phyloP scores from a whole-genome alignment of 2,888 invertebrate species.

The Myopa testacea region DNA sequence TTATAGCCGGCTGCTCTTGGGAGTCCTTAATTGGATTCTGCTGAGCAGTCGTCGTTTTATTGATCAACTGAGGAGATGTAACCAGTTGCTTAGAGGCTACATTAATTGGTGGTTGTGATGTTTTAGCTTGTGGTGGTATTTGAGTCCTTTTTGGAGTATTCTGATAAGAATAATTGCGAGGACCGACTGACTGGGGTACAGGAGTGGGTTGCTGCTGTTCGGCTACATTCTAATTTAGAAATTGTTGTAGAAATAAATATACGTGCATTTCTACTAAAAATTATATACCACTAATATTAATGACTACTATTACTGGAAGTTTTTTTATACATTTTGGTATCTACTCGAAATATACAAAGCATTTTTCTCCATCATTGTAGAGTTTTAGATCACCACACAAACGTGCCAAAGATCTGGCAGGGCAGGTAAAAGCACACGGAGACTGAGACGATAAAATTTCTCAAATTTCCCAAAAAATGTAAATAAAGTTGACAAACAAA shows the following conservation, averaged over 20 bases:
- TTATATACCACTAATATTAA: too few relatives aligned
- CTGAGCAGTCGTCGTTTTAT: background rate
- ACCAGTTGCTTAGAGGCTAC: slow-evolving; percentile 3
- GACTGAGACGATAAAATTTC: too few relatives aligned
- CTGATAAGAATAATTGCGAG: slow-evolving; percentile 32
- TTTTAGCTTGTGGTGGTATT: background rate
- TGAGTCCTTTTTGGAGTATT: slow-evolving; percentile 18
- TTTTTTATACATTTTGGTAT: background rate
- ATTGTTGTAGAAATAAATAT: background rate
- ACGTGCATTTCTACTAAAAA: background rate
- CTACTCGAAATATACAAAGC: slow-evolving; percentile 15
- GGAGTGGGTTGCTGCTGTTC: background rate
- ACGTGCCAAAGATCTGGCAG: background rate
- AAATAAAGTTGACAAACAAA: too few relatives aligned
- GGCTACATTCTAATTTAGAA: slow-evolving; percentile 18
- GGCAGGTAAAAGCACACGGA: background rate
- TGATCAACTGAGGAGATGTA: background rate
- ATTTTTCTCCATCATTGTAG: slow-evolving; percentile 12
- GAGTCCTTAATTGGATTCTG: background rate
- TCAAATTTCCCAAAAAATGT: too few relatives aligned
- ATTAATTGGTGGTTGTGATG: slow-evolving; percentile 30
- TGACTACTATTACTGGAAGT: background rate
- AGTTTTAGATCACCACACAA: background rate
- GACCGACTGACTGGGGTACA: background rate
- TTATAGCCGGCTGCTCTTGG: background rate